Conservation (phyloP, 23 tunicate species). For the Trididemnum nubilum region DNA sequence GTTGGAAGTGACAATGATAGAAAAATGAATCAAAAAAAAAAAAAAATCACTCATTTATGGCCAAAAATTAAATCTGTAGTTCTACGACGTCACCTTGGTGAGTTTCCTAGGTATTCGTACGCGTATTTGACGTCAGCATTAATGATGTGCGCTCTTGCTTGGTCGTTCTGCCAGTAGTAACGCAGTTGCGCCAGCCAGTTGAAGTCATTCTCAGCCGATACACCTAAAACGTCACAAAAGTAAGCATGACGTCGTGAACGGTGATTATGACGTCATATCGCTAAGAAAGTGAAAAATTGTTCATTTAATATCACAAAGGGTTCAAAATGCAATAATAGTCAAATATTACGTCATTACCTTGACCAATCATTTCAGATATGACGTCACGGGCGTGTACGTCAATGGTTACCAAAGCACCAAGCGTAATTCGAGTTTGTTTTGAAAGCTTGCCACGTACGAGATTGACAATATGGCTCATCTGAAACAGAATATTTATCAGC, state of each 20-base stretch:
- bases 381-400: constrained; percentile 99
- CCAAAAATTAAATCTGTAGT: no score
- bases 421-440: constrained; percentile 93
- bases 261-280: background rate
- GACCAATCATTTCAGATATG: constrained; percentile 76
- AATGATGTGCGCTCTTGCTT: constrained; percentile 97
- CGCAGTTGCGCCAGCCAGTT: constrained; percentile 98
- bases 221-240: no score
- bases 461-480: constrained; percentile 93
- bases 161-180: constrained; percentile 97
- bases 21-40: no score
- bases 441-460: constrained; percentile 95
- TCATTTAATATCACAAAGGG: no score
- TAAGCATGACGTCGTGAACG: no score
- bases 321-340: no score
- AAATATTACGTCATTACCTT: constrained; percentile 50
- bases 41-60: no score
- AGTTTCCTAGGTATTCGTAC: constrained; percentile 97
- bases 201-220: constrained; percentile 86
- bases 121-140: constrained; percentile 99
- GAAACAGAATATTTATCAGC: background rate
- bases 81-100: constrained; percentile 94
- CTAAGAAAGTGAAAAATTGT: no score
- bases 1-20: no score
- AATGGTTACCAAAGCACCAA: constrained; percentile 97